phyloP scores from a whole-genome alignment of 2,113 vertebrate genomes.

The Spermophilus dauricus region DNA sequence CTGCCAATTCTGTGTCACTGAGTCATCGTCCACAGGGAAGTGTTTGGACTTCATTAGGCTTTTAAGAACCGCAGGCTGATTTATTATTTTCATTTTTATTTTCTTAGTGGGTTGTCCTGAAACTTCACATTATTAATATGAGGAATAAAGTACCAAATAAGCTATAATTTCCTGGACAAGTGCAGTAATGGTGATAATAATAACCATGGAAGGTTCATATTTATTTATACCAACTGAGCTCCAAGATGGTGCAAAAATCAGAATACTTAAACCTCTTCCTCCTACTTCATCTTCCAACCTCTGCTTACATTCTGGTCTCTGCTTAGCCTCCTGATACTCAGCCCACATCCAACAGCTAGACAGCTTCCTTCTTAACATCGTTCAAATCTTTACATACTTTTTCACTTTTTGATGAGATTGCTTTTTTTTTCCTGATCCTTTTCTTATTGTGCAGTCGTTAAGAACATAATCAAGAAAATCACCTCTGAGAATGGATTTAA shows the following conservation, averaged over 20 bases:
- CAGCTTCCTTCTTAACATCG: background rate
- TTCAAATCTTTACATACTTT: background rate
- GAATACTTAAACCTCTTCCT: conserved; percentile 33
- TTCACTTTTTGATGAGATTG: background rate
- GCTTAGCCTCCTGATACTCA: background rate
- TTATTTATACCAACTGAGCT: conserved; percentile 72
- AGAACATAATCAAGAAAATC: background rate
- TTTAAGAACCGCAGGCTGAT: conserved; percentile 68
- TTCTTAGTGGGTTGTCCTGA: conserved; percentile 79
- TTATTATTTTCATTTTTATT: conserved; percentile 82
- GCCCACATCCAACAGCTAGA: background rate
- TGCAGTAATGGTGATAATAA: conserved; percentile 72
- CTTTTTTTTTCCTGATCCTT: background rate
- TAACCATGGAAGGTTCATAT: conserved; percentile 61
- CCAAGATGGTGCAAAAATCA: background rate
- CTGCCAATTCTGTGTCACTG: conserved; percentile 72
- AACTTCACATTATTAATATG: conserved; percentile 74
- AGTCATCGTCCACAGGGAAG: conserved; percentile 77
- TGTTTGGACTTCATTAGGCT: conserved; percentile 79
- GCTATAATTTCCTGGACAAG: conserved; percentile 79
- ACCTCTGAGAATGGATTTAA: conserved; percentile 27
- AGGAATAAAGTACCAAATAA: conserved; percentile 74
- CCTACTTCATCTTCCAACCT: background rate
- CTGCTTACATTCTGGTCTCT: background rate
- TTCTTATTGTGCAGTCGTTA: background rate